Conservation (phyloP, 1,140 invertebrate genomes). For the Drosophila rufa region DNA sequence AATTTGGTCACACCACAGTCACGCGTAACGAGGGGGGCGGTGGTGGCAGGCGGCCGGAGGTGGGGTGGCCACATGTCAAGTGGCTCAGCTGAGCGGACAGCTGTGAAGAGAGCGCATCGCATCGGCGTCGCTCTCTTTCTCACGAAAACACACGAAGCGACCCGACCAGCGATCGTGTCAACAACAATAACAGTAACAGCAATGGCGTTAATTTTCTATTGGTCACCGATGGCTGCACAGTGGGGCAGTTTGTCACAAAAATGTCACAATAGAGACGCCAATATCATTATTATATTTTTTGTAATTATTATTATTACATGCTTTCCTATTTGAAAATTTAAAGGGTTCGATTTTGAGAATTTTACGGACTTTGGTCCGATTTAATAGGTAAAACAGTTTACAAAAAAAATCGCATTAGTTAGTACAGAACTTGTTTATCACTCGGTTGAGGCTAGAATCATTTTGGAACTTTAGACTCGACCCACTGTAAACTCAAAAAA, state of each 20-base stretch:
- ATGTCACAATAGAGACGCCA: too few relatives aligned
- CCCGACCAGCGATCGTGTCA: constrained; percentile 34
- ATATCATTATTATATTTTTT: too few relatives aligned
- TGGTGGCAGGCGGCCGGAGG: not conserved
- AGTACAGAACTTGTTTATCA: too few relatives aligned
- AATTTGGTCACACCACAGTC: constrained; percentile 54
- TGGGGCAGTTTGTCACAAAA: constrained; percentile 12
- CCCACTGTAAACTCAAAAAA: constrained; percentile 33
- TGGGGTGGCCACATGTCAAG: constrained; percentile 30
- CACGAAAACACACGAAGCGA: constrained; percentile 28
- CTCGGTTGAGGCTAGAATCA: too few relatives aligned
- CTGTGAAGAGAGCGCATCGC: constrained; percentile 25
- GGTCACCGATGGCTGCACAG: constrained; percentile 43
- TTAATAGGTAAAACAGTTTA: too few relatives aligned
- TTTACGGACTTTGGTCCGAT: too few relatives aligned
- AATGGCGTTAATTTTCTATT: constrained; percentile 70
- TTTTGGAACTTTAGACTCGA: not conserved
- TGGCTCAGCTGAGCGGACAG: constrained; percentile 36
- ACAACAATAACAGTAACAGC: constrained; percentile 45
- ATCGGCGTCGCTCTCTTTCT: constrained; percentile 19
- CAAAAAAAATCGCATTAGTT: too few relatives aligned
- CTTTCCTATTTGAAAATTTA: too few relatives aligned
- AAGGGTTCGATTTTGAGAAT: too few relatives aligned
- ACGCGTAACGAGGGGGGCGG: constrained; percentile 27
- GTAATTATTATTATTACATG: not conserved